These are phyloP conservation scores for Anthrax anthrax DNA, from an alignment of 2,888 invertebrate genomes.

Conservation along the genomic window DNA sequence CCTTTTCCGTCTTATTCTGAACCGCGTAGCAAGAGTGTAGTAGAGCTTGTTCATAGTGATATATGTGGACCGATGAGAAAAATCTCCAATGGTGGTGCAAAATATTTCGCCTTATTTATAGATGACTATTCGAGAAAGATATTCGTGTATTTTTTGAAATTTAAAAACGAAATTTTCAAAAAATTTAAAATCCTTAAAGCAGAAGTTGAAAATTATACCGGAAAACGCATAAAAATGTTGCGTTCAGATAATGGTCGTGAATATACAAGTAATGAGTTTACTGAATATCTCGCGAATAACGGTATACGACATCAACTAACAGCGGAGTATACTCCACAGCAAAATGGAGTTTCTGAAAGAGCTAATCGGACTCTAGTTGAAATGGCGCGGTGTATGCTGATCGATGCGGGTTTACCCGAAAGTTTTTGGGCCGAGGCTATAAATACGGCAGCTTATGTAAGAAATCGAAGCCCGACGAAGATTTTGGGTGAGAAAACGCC, in stretches of 20 bases:
- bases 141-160: constrained; percentile 10
- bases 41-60: constrained; percentile 7
- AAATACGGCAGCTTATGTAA: constrained; percentile 13
- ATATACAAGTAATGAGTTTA: constrained; percentile 2
- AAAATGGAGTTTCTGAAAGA: constrained; percentile 2
- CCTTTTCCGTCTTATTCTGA: constrained; percentile 5
- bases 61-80: constrained; percentile 7
- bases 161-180: constrained; percentile 8
- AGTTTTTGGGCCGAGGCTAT: constrained; percentile 14
- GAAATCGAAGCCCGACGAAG: constrained; percentile 5
- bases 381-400: constrained; percentile 13
- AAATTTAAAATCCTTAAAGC: constrained; percentile 9
- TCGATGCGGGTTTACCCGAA: constrained; percentile 9
- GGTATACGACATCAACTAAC: constrained; percentile 7
- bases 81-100: constrained; percentile 19
- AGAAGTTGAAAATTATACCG: constrained; percentile 12
- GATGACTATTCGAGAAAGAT: constrained; percentile 18
- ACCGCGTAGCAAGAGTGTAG: background rate
- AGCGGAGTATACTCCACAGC: background rate
- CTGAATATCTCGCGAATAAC: background rate
- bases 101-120: constrained; percentile 24
- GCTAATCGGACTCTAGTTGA: constrained; percentile 12
- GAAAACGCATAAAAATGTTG: constrained; percentile 3
- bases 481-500: constrained; percentile 17
- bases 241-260: constrained; percentile 8